Percentiles rank a stretch among this genome's conserved stretches.
Conservation (phyloP, 2,888 invertebrate genomes). For the Thecophora atra region DNA sequence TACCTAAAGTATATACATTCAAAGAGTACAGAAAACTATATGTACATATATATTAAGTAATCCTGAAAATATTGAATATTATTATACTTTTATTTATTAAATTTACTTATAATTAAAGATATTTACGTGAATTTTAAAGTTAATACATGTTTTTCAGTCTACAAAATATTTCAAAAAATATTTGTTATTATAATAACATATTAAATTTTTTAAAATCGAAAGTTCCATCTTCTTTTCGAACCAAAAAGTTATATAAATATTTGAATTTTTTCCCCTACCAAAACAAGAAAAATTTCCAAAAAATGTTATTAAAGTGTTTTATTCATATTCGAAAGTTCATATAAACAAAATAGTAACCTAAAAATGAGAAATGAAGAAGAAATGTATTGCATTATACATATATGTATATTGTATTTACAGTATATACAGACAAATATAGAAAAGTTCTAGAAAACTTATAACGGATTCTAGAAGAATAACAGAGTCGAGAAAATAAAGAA, state of each 20-base stretch:
- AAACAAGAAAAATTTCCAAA: not conserved
- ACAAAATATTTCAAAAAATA: not conserved
- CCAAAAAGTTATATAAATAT: too few relatives aligned
- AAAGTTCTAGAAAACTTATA: not conserved
- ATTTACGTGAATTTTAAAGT: conserved; percentile 13
- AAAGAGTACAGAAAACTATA: not conserved
- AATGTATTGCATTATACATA: too few relatives aligned
- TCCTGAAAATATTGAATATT: not conserved
- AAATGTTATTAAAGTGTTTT: too few relatives aligned
- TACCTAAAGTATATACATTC: not conserved
- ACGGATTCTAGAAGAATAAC: not conserved
- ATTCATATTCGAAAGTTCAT: too few relatives aligned
- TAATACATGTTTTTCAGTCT: conserved; percentile 35
- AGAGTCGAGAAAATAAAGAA: conserved; percentile 9
- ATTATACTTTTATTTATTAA: conserved; percentile 1
- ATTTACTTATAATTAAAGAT: conserved; percentile 11
- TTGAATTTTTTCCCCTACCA: not conserved
- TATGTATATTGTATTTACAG: too few relatives aligned
- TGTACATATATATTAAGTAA: not conserved
- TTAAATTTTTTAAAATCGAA: too few relatives aligned
- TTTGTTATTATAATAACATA: not conserved
- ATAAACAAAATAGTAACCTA: not conserved
- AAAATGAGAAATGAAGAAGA: too few relatives aligned
- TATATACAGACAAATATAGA: conserved; percentile 6
- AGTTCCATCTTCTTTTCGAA: not conserved